Evolutionary conservation across 2,888 invertebrate species (phyloP), one percentile per base, ranked within the genome.

Genomic region (Netelia melanura): DNA sequence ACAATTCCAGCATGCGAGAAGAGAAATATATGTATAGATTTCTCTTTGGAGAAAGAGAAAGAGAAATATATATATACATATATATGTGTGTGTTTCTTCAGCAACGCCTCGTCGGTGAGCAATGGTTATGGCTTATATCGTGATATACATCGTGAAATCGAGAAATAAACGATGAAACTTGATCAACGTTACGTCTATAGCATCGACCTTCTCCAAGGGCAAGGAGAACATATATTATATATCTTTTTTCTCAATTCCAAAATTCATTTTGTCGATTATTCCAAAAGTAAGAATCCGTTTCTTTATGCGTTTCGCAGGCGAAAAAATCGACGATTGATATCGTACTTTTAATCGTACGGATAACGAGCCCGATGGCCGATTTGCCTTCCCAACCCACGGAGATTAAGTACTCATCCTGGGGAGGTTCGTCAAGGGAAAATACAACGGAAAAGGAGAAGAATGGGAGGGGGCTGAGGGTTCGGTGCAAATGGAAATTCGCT

Each of bases 341-440:
- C 81, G 74, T 78, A 80, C 81, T 17, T 17, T 86, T 84, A 84
- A 83, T 85, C 81, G 48, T 71, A 76, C 30, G 61, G 76, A 9
- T 54, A 61, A 65, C 44, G 48, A 61, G 5, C 54, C 52, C 38
- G n/a, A 17, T 56, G 58, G 44, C 54, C 17, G 21, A 21, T 56
- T 43, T 71, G 48, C 72, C 68, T 84, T 62, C 67, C 70, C 72
- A 61, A 88, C 80, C 82, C 62, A 58, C 58, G 17, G 56, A 89
- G 89, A 91, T 91, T 17, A 17, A 17, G 17, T 91, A 91, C 87
- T 89, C 87, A 89, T 89, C 88, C 88, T 72, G 85, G 84, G 81
- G 89, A 89, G 88, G 90, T 88, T 89, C 88, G 88, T 86, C 87
- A 83, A 84, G 86, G 87, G 88, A 88, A 89, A 88, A 88, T 86